Evolutionary conservation across 2,113 vertebrate genomes (phyloP), one percentile per base, ranked within the genome.

Genomic region (Numenius arquata): DNA sequence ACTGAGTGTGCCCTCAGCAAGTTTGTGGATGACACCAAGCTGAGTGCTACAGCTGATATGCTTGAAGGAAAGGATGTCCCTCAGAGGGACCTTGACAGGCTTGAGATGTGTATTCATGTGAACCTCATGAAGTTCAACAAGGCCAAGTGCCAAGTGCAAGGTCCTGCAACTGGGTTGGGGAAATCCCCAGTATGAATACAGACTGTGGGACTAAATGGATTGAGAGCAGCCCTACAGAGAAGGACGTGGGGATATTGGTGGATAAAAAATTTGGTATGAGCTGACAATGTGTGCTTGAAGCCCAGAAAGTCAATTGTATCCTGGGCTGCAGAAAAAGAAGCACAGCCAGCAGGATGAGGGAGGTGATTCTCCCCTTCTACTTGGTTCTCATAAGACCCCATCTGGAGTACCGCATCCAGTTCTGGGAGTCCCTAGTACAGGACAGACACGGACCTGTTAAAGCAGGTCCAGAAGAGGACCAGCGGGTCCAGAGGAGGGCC

Each of bases 351-450:
- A 38, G 77, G 34, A 8, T 3, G 3, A 48, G 7, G 19, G 23
- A n/a, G 11, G n/a, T 45, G 17, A 65, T 67, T 65, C 8, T 70
- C 1, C 7, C 7, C 18, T 8, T 77, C 25, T 67, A 3, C 21
- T 41, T 5, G 0, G 0, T 12, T 53, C 14, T 66, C 13, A 5
- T 59, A 32, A 78, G n/a, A 63, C 1, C 2, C 12, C 9, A 29
- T 12, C 19, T 70, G n/a, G 7, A 55, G 12, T 65, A 9, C 27
- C 61, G 13, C 3, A 1, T 70, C n/a, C 14, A 36, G 4, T 11
- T 45, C 47, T 82, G 23, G 12, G 9, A 36, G 5, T 38, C 18
- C 4, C 18, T 23, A 34, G 7, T 5, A 45, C 29, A 59, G 41
- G 50, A 72, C 5, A 30, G 66, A 71, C 15, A 43, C 4, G 6